Conservation (phyloP, 2,797 vertebrate genomes). For the Gobionotothen gibberifrons region DNA sequence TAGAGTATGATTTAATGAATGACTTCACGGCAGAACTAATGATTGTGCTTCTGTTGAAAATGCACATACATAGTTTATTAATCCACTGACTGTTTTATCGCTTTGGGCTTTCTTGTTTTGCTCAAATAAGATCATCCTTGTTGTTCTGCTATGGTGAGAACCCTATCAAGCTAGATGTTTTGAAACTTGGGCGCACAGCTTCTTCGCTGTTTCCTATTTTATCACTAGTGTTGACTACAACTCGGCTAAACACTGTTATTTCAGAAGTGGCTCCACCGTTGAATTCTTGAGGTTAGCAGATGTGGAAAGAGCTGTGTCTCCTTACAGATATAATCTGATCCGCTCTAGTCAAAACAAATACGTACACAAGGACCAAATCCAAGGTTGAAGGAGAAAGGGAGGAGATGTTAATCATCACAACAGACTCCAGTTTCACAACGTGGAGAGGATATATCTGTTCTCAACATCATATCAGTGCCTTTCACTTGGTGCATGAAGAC, state of each 20-base stretch:
- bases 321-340: conserved; percentile 57
- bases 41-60: background rate
- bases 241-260: conserved; percentile 26
- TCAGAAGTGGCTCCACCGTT: conserved; percentile 46
- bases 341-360: conserved; percentile 71
- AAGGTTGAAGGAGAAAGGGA: conserved; percentile 23
- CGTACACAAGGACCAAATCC: conserved; percentile 3
- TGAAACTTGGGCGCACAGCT: conserved; percentile 2
- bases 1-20: background rate
- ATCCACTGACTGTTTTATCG: background rate
- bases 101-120: conserved; percentile 1
- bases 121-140: conserved; percentile 10
- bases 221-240: conserved; percentile 23
- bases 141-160: background rate
- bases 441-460: conserved; percentile 13
- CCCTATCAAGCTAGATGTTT: conserved; percentile 4
- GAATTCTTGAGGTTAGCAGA: conserved; percentile 34
- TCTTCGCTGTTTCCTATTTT: conserved; percentile 13
- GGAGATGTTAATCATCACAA: conserved; percentile 36
- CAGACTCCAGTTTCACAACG: conserved; percentile 6
- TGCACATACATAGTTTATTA: background rate
- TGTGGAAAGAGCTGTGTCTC: conserved; percentile 54
- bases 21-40: background rate
- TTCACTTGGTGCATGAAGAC: conserved; percentile 4
- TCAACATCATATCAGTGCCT: background rate